Evolutionary conservation across 2,888 invertebrate genomes (phyloP).

Genomic region (Bombyx huttoni): DNA sequence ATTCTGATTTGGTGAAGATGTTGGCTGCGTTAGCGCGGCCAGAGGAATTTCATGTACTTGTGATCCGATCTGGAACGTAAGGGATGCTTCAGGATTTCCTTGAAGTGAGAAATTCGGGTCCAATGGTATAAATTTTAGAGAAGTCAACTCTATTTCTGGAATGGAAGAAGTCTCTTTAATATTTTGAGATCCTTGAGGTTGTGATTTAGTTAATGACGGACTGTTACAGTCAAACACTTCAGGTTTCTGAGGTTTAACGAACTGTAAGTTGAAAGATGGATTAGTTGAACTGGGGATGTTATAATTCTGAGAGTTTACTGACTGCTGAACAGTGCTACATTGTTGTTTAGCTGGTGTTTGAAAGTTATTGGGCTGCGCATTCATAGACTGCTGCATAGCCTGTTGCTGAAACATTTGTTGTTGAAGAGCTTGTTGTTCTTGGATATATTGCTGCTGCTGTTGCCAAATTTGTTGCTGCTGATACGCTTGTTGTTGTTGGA

Average conservation of each 20-base stretch:
- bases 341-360: constrained; percentile 15
- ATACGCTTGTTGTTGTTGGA: constrained; percentile 1
- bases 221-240: constrained; percentile 1
- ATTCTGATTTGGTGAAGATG: not conserved
- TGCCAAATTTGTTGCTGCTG: constrained; percentile 1
- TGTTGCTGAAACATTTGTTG: constrained; percentile 1
- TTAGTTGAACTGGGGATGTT: constrained; percentile 6
- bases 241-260: constrained; percentile 1
- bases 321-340: constrained; percentile 20
- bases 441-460: too few species aligned
- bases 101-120: constrained; percentile 2
- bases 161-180: constrained; percentile 1
- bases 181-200: constrained; percentile 4
- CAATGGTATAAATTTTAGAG: constrained; percentile 4
- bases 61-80: not conserved
- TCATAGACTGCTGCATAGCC: constrained; percentile 2
- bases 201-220: constrained; percentile 3
- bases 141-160: constrained; percentile 4
- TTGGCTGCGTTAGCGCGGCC: not conserved
- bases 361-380: constrained; percentile 11
- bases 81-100: not conserved
- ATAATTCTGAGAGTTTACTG: constrained; percentile 15
- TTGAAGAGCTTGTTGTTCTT: not conserved
- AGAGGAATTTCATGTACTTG: not conserved
- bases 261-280: constrained; percentile 4